Percentiles rank a stretch among this genome's conserved stretches.
Conservation (phyloP, 2,888 invertebrate genomes). For the Calliphora vomitoria region DNA sequence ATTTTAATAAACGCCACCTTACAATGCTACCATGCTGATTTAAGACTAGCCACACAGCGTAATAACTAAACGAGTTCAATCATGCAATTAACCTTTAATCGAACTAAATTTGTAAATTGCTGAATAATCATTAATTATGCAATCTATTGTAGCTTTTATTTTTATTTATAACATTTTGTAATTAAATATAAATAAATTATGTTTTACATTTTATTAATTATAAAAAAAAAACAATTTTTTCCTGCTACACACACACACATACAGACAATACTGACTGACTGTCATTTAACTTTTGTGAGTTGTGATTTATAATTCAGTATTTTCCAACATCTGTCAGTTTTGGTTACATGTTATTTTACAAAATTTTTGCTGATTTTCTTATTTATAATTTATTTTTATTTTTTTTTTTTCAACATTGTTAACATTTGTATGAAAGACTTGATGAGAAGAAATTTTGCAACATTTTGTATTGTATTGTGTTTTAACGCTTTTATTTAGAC, state of each 20-base stretch:
- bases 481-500: not conserved
- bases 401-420: constrained; percentile 8
- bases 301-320: not conserved
- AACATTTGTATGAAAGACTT: not conserved
- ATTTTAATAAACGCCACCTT: no score
- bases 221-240: not conserved
- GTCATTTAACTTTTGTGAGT: not conserved
- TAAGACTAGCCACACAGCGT: no score
- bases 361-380: constrained; percentile 23
- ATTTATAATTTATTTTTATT: constrained; percentile 1
- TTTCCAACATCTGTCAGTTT: constrained; percentile 30
- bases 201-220: not conserved
- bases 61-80: no score
- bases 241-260: not conserved
- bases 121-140: no score
- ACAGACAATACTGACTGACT: not conserved
- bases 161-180: not conserved
- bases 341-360: not conserved
- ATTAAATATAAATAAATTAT: not conserved
- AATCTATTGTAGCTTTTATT: not conserved
- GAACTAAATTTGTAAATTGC: no score
- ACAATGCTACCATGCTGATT: no score
- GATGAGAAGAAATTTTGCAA: constrained; percentile 57
- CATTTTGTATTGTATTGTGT: constrained; percentile 32
- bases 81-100: no score